Conservation (phyloP, 2,113 vertebrate species). For the Phocoena sinus region DNA sequence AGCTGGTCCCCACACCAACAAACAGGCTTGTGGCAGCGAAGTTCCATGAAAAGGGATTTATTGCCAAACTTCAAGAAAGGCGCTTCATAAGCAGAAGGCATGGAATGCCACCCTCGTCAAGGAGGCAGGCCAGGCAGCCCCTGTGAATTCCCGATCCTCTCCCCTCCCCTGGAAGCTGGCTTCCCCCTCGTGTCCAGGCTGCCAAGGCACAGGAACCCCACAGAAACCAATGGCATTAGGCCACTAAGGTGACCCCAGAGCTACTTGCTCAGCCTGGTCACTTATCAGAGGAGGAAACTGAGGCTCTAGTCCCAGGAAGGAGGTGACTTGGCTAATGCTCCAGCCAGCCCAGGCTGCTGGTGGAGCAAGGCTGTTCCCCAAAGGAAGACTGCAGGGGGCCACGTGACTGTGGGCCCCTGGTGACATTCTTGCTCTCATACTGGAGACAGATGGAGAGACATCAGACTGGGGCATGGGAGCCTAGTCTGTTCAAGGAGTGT, state of each 20-base stretch:
- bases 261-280: background rate
- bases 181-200: background rate
- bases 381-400: background rate
- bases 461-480: background rate
- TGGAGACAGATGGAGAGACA: background rate
- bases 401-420: background rate
- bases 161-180: background rate
- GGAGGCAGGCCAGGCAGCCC: conserved; percentile 40
- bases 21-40: conserved; percentile 49
- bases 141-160: background rate
- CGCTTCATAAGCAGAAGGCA: conserved; percentile 75
- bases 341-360: background rate
- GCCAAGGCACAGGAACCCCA: background rate
- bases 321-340: background rate
- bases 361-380: background rate
- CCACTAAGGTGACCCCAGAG: background rate
- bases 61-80: conserved; percentile 77
- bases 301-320: background rate
- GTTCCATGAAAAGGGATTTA: conserved; percentile 76
- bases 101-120: conserved; percentile 15
- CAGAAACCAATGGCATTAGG: background rate
- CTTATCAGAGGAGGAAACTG: background rate
- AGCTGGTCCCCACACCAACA: conserved; percentile 38
- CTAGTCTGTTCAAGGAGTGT: background rate
- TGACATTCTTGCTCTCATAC: background rate